Evolutionary conservation across 2,888 invertebrate species (phyloP), one percentile per base, ranked within the genome.

Genomic region (Sinhomidia bicolor): DNA sequence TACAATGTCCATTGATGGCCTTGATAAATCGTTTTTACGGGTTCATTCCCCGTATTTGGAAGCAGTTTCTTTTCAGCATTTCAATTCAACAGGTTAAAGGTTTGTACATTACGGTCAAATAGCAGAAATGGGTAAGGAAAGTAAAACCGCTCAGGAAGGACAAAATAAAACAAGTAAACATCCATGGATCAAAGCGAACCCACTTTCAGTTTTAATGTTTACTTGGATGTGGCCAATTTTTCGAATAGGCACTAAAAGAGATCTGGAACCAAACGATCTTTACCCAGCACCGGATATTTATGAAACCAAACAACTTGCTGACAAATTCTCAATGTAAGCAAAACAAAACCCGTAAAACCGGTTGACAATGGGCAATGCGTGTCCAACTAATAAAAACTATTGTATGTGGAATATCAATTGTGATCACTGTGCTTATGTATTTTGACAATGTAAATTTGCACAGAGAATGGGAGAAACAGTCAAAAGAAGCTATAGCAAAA

Each of bases 141-240:
- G 10, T 44, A 20, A 23, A 6, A 71, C 17, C 4, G 4, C n/a
- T n/a, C n/a, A 17, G 2, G 20, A 41, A 10, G 23, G 12, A 1
- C 57, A 60, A 80, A 17, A 44, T 44, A 26, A 26, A 74, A 3
- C 41, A 44, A 36, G 41, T 68, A 9, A 17, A 32, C 85, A 85
- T 51, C 89, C 85, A 44, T 85, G 81, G 85, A 60, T 71, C 47
- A 71, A 14, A 9, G 80, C 89, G 0, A 89, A 89, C 32, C 71
- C 76, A 0, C 41, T 89, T 1, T 89, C 89, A 14, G 14, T 80
- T 0, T 29, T 85, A 0, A 93, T 95, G 57, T 96, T 95, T 93
- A 96, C 96, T 93, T 98, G 97, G 95, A 96, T 96, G 86, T 94
- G 96, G 92, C 96, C 96, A 5, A 94, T 96, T 92, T 97, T 97